phyloP scores from a whole-genome alignment of 2,113 vertebrate genomes.

The Entosphenus tridentatus region DNA sequence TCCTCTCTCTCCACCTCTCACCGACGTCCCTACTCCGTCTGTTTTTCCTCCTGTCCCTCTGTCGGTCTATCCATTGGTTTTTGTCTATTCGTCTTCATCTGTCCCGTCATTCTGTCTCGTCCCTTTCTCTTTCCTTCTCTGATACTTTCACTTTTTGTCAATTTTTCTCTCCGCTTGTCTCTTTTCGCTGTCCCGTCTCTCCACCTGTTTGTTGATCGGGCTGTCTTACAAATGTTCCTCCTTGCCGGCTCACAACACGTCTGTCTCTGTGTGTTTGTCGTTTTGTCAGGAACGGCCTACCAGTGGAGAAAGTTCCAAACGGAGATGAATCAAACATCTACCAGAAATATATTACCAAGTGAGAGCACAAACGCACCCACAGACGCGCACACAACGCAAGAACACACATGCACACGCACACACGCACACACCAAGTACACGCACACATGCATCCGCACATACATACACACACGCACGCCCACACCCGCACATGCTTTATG shows the following conservation, averaged over 20 bases:
- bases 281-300: conserved; percentile 77
- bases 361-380: conserved; percentile 18
- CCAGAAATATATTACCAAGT: conserved; percentile 99
- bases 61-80: background rate
- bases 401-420: too few species aligned
- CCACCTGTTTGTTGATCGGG: too few species aligned
- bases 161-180: background rate
- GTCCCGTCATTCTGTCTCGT: background rate
- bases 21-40: background rate
- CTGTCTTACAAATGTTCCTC: too few species aligned
- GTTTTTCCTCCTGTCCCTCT: background rate
- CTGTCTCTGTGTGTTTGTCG: background rate
- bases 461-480: too few species aligned
- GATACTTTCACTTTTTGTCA: background rate
- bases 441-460: too few species aligned
- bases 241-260: too few species aligned
- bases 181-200: background rate
- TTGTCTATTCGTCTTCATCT: background rate
- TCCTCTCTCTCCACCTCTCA: background rate
- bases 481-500: too few species aligned
- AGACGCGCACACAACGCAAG: too few species aligned
- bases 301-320: conserved; percentile 75
- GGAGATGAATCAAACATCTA: conserved; percentile 94
- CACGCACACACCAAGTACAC: too few species aligned
- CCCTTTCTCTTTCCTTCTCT: background rate